Conservation (phyloP, 1,140 invertebrate species). For the Zeugodacus cucurbitae region DNA sequence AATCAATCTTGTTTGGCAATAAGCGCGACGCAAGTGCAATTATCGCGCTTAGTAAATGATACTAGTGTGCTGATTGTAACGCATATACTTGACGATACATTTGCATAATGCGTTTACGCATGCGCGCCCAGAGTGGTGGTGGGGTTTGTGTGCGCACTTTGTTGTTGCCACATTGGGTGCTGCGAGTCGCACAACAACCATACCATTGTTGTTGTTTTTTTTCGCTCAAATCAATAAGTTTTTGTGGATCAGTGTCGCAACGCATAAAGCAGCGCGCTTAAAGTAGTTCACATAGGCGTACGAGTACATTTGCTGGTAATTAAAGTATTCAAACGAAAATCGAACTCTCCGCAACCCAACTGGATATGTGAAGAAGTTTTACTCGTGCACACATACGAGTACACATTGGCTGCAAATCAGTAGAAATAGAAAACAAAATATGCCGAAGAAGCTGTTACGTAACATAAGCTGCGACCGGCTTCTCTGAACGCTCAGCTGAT, state of each 20-base stretch:
- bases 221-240: background rate
- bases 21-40: background rate
- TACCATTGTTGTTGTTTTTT: background rate
- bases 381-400: background rate
- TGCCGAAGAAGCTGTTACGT: background rate
- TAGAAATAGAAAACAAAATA: background rate
- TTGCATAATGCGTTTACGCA: constrained; percentile 15
- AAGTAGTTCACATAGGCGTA: background rate
- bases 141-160: background rate
- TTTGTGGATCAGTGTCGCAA: constrained; percentile 9
- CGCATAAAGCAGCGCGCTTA: background rate
- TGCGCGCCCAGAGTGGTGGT: background rate
- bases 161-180: background rate
- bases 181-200: background rate
- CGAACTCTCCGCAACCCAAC: background rate
- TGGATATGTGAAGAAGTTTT: background rate
- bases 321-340: background rate
- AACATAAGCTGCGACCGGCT: background rate
- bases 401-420: background rate
- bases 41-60: background rate
- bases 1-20: constrained; percentile 13
- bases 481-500: background rate
- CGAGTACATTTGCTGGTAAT: constrained; percentile 11
- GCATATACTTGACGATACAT: background rate
- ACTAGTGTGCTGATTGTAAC: background rate